Conservation (phyloP, 2,797 vertebrate genomes). For the Eulemur coronatus region DNA sequence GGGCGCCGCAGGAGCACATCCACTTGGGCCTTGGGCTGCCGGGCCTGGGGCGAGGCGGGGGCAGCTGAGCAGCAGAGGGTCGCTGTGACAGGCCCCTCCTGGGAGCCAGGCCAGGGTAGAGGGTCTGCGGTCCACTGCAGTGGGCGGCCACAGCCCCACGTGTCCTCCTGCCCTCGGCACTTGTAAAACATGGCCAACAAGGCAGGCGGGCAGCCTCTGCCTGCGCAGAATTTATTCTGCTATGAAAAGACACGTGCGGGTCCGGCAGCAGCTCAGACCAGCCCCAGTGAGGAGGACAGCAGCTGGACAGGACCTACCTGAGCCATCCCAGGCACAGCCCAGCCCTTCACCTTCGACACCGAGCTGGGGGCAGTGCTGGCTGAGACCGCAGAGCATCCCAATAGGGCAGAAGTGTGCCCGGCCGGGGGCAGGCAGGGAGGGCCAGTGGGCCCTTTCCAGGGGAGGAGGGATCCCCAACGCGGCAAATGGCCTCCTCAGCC, state of each 20-base stretch:
- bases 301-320: not conserved
- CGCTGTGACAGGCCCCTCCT: not conserved
- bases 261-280: not conserved
- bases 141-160: fast-evolving
- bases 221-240: slow-evolving; percentile 70
- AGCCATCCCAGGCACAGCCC: not conserved
- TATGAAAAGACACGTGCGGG: slow-evolving; percentile 62
- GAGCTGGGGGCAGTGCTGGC: not conserved
- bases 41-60: not conserved
- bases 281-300: not conserved
- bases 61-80: not conserved
- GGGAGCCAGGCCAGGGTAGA: not conserved
- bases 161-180: slow-evolving; percentile 54
- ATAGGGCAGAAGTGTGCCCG: not conserved
- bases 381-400: not conserved
- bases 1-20: not conserved
- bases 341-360: not conserved
- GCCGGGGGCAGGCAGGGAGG: not conserved
- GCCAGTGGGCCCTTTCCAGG: not conserved
- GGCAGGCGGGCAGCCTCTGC: slow-evolving; percentile 57
- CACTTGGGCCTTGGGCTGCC: not conserved
- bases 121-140: not conserved
- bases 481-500: not conserved
- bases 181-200: slow-evolving; percentile 73
- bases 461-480: not conserved